phyloP scores from a whole-genome alignment of 2,113 vertebrate species.

The Anoplopoma fimbria region DNA sequence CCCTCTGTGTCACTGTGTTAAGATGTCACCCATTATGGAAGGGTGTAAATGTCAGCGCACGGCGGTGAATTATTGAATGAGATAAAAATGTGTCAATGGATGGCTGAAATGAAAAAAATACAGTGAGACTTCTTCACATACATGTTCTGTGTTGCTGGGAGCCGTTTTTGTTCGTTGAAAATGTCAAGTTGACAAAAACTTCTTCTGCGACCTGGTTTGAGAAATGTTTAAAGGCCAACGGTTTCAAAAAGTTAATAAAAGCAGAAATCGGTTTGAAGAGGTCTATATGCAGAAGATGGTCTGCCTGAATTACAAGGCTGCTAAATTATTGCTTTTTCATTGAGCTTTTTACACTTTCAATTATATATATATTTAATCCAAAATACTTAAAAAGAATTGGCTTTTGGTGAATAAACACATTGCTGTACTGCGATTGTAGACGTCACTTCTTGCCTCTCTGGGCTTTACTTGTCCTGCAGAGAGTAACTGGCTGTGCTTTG shows the following conservation, averaged over 20 bases:
- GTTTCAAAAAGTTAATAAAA: neutral
- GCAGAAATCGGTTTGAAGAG: neutral
- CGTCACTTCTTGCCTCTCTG: neutral
- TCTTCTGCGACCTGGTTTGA: neutral
- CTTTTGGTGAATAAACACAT: neutral
- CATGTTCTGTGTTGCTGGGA: neutral
- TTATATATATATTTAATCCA: neutral
- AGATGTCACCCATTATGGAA: constrained; percentile 52
- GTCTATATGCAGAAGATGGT: neutral
- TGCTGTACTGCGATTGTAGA: neutral
- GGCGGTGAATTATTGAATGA: constrained; percentile 58
- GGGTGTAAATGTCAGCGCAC: constrained; percentile 62
- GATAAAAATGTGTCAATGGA: constrained; percentile 34
- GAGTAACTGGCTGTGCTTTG: constrained; percentile 32
- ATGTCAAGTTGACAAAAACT: constrained; percentile 21
- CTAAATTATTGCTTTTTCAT: neutral
- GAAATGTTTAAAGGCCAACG: neutral
- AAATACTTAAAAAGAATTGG: neutral
- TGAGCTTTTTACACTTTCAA: neutral
- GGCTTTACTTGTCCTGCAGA: constrained; percentile 41
- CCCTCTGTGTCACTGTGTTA: constrained; percentile 41
- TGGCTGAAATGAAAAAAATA: constrained; percentile 13
- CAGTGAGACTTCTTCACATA: constrained; percentile 5
- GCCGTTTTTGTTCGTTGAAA: constrained; percentile 2
- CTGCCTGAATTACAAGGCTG: neutral